Conservation (phyloP, 2,888 invertebrate species). For the Idaea biselata region DNA sequence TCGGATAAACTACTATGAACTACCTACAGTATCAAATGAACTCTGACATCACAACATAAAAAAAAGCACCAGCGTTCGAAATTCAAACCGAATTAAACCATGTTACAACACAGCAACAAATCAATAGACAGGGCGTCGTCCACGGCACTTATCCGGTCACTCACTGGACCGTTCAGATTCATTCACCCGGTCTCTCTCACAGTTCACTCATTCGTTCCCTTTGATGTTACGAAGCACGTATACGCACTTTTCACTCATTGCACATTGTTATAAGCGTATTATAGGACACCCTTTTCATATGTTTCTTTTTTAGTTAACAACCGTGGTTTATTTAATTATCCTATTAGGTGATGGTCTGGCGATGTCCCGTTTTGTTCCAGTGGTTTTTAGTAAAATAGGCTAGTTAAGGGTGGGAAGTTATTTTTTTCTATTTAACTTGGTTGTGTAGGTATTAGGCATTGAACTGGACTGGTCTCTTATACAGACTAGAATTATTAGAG, state of each 20-base stretch:
- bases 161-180: conserved; percentile 58
- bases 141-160: conserved; percentile 46
- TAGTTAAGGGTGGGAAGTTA: not conserved
- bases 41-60: no score
- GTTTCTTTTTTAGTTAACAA: conserved; percentile 27
- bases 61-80: not conserved
- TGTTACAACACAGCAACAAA: not conserved
- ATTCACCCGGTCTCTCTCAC: conserved; percentile 62
- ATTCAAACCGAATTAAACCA: conserved; percentile 1
- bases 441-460: no score
- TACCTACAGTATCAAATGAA: no score
- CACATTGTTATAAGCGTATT: conserved; percentile 53
- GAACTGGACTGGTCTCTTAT: no score
- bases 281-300: conserved; percentile 44
- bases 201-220: conserved; percentile 57
- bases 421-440: not conserved
- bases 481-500: no score
- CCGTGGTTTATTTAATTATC: conserved; percentile 29
- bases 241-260: conserved; percentile 65
- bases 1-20: no score
- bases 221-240: conserved; percentile 58
- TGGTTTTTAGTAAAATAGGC: not conserved
- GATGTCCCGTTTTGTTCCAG: conserved; percentile 3
- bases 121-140: not conserved
- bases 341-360: conserved; percentile 4